These are phyloP conservation scores for Drosophila funebris DNA, from an alignment of 1,140 invertebrate genomes.

Conservation along the genomic window DNA sequence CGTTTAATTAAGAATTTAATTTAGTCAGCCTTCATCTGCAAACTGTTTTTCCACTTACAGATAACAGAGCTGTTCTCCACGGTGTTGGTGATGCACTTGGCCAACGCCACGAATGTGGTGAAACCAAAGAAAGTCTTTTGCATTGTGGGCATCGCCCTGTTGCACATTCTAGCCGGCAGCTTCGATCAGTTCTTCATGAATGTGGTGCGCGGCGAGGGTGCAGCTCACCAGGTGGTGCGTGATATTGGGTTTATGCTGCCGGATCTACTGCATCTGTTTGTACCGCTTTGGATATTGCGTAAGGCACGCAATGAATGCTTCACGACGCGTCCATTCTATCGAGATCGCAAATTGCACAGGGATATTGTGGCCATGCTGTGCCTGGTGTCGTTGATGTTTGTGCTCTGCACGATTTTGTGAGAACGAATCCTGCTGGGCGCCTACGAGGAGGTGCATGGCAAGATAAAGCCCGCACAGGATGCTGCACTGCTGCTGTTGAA, in stretches of 20 bases:
- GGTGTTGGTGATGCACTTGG: constrained; percentile 86
- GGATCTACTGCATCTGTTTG: constrained; percentile 88
- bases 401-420: constrained; percentile 83
- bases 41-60: constrained; percentile 45
- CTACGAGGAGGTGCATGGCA: constrained; percentile 66
- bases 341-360: constrained; percentile 75
- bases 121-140: constrained; percentile 87
- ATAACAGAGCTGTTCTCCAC: constrained; percentile 90
- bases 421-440: constrained; percentile 71
- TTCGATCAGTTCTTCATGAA: constrained; percentile 91
- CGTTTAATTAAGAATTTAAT: too few species aligned
- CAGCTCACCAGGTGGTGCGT: constrained; percentile 88
- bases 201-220: constrained; percentile 88
- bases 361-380: constrained; percentile 82
- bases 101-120: constrained; percentile 86
- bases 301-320: constrained; percentile 69
- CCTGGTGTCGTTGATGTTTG: constrained; percentile 76
- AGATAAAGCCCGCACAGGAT: constrained; percentile 65
- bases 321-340: constrained; percentile 72
- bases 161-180: constrained; percentile 90
- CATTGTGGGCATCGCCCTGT: constrained; percentile 87
- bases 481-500: constrained; percentile 63
- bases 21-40: too few species aligned
- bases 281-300: constrained; percentile 85
- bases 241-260: constrained; percentile 91